Evolutionary conservation across 1,140 invertebrate genomes (phyloP).

Genomic region (Solenopsis fugax): DNA sequence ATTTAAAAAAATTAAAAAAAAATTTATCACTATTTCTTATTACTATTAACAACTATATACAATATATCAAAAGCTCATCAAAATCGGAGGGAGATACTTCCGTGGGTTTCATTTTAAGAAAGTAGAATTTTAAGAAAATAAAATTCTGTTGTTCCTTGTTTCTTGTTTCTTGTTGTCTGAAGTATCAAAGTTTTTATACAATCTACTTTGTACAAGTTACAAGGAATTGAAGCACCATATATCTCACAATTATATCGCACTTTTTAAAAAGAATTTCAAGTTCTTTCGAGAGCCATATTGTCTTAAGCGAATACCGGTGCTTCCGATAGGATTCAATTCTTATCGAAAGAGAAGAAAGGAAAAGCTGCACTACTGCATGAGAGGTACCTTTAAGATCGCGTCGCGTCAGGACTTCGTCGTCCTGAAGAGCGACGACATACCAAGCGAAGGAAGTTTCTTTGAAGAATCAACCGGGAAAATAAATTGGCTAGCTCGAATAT

Average conservation of each 20-base stretch:
- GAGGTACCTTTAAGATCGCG: background rate
- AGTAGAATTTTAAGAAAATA: background rate
- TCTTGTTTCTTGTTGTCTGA: background rate
- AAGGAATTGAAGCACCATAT: background rate
- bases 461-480: constrained; percentile 52
- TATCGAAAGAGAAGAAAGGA: background rate
- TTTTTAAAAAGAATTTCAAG: constrained; percentile 13
- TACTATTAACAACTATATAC: too few relatives aligned
- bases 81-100: too few relatives aligned
- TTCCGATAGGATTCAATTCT: constrained; percentile 13
- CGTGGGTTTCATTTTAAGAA: background rate
- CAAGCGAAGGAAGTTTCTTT: constrained; percentile 36
- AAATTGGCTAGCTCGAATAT: constrained; percentile 66
- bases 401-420: constrained; percentile 29
- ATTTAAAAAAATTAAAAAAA: too few relatives aligned
- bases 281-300: background rate
- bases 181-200: background rate
- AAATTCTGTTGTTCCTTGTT: background rate
- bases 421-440: constrained; percentile 32
- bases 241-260: background rate
- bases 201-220: background rate
- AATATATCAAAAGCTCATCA: too few relatives aligned
- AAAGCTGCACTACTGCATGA: background rate
- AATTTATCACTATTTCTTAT: too few relatives aligned
- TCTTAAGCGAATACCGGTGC: constrained; percentile 13